A percentile compares a stretch with the other conserved stretches of the same genome.
Conservation (phyloP, 2,888 invertebrate species). For the Mimas tiliae region DNA sequence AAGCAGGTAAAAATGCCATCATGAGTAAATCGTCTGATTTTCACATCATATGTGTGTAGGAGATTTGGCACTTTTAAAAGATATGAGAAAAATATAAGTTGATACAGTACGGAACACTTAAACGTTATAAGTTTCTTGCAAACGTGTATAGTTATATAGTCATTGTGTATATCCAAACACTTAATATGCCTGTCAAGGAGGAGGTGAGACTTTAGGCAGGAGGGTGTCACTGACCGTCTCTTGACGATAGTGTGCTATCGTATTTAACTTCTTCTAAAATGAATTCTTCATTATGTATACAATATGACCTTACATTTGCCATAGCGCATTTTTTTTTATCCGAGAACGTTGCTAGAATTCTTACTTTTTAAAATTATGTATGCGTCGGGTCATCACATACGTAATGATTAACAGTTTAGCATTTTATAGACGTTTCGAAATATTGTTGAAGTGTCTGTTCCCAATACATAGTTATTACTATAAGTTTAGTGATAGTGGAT, state of each 20-base stretch:
- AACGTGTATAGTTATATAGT: background rate
- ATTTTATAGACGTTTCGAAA: conserved; percentile 26
- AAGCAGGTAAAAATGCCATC: background rate
- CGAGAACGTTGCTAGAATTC: background rate
- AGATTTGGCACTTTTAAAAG: background rate
- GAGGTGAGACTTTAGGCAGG: conserved; percentile 27
- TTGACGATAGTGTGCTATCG: conserved; percentile 30
- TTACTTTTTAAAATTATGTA: background rate
- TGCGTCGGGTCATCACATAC: conserved; percentile 16
- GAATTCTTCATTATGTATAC: background rate
- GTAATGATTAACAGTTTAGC: conserved; percentile 22
- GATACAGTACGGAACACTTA: background rate
- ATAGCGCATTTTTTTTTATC: background rate
- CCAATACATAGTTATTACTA: conserved; percentile 24
- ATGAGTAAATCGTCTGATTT: background rate
- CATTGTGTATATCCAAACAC: background rate
- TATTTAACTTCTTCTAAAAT: conserved; percentile 25
- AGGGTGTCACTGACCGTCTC: conserved; percentile 41
- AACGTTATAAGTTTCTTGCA: background rate
- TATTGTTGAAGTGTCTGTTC: conserved; percentile 22
- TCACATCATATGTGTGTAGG: background rate
- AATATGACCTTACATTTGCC: conserved; percentile 6
- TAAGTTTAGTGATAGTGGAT: background rate
- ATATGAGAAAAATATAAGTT: background rate
- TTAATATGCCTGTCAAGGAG: conserved; percentile 21